phyloP scores from a whole-genome alignment of 1,140 invertebrate species.

The Drosophila tristis region DNA sequence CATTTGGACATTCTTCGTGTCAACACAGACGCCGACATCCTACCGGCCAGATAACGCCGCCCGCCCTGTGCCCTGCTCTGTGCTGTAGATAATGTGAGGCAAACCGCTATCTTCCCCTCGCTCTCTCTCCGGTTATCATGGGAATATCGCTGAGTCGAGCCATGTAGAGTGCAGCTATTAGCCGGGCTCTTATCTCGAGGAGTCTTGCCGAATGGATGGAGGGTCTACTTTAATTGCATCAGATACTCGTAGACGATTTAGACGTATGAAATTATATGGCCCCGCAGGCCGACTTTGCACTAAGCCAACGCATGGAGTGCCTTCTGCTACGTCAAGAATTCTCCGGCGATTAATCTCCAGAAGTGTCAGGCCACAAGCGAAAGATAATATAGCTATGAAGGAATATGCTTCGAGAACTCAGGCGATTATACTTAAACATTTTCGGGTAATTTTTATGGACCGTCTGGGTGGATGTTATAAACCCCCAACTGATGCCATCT shows the following conservation, averaged over 20 bases:
- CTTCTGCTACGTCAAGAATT: conserved; percentile 26
- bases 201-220: conserved; percentile 37
- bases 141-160: conserved; percentile 13
- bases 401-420: not conserved
- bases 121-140: conserved; percentile 21
- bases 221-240: conserved; percentile 60
- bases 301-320: conserved; percentile 50
- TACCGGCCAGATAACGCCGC: conserved; percentile 15
- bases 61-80: too few species aligned
- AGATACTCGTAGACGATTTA: conserved; percentile 28
- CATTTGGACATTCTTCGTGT: not conserved
- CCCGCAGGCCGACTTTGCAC: conserved; percentile 54
- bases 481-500: conserved; percentile 9
- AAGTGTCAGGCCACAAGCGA: conserved; percentile 13
- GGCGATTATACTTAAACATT: conserved; percentile 26
- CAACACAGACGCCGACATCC: conserved; percentile 20
- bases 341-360: conserved; percentile 38
- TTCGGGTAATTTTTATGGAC: conserved; percentile 30
- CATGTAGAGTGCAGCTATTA: conserved; percentile 37
- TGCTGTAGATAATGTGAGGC: conserved; percentile 27
- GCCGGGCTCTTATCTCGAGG: conserved; percentile 25
- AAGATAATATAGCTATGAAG: conserved; percentile 21
- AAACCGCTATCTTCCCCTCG: not conserved
- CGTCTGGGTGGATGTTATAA: conserved; percentile 35
- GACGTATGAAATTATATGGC: conserved; percentile 51